These are phyloP conservation scores for Macrotus californicus DNA, from an alignment of 2,113 vertebrate species.

Conservation along the genomic window DNA sequence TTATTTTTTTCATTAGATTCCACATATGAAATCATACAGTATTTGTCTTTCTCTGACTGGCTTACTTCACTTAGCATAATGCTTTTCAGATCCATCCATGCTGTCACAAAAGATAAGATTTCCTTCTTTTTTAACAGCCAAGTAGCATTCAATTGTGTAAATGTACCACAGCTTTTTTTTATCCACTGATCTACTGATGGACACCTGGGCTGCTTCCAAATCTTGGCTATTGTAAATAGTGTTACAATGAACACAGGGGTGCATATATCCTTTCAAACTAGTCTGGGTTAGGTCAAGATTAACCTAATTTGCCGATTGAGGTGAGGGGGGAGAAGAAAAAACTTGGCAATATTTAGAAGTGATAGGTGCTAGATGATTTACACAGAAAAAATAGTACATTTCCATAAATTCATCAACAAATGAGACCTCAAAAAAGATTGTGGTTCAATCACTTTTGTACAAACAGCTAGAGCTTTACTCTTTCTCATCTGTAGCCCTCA, in stretches of 20 bases:
- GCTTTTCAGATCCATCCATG: background rate
- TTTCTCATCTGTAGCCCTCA: background rate
- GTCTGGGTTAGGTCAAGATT: background rate
- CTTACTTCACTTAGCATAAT: background rate
- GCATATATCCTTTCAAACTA: background rate
- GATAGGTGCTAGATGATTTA: background rate
- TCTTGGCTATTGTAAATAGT: background rate
- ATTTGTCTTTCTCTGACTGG: background rate
- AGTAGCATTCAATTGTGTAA: background rate
- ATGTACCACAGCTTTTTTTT: background rate
- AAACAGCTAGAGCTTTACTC: constrained; percentile 1
- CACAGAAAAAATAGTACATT: background rate
- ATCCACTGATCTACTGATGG: background rate
- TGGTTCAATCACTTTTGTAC: background rate
- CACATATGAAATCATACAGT: background rate
- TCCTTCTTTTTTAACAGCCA: background rate
- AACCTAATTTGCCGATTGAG: background rate
- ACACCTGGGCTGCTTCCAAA: background rate
- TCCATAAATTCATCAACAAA: constrained; percentile 20
- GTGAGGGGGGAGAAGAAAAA: background rate
- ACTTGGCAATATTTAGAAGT: constrained; percentile 30
- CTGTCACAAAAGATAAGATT: background rate
- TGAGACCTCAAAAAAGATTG: background rate
- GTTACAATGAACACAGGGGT: background rate
- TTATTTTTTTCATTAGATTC: background rate